Base-by-base conservation (phyloP, 2,113 vertebrate species). In the Indri indri region DNA sequence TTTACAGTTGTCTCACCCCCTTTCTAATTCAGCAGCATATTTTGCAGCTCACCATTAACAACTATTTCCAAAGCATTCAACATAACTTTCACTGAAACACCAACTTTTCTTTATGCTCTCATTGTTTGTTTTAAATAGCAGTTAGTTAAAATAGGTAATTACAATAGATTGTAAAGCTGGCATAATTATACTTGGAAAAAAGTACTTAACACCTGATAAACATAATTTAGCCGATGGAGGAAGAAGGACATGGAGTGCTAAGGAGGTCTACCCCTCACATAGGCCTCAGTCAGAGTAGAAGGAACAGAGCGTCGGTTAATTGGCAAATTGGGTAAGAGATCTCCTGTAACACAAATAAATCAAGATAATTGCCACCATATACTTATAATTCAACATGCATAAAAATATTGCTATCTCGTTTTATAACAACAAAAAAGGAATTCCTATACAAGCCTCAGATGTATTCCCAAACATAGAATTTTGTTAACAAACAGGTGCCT, bases 181-280 rank as follows among this genome's bases (percentile, higher is more conserved):
- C 22, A 71, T 68, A 94, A 95, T 40, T 52, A 87, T 73, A 4
- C 90, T 94, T 95, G 84, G 54, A 45, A 94, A 45, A 94, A 81
- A 73, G 92, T 77, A n/a, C 68, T 66, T 92, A 13, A 22, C 61
- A 94, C 9, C 85, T 70, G 42, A 25, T 61, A 45, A 89, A 91
- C 40, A 87, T 82, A 95, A 87, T 73, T 94, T 80, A 86, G 22
- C 6, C 37, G 8, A 70, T 91, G 8, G 22, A 63, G 34, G 10
- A 88, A 65, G 13, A 88, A 65, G 17, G 90, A 1, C 30, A 63
- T 40, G 7, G 2, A 10, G 18, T 74, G 6, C 6, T 83, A 70
- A 88, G 52, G 27, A 27, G 6, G 2, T 47, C 47, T 80, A 66
- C 63, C 79, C 45, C n/a, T 34, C 16, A 88, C 61, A 14, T 16